Percentiles rank a stretch among this genome's conserved stretches.
phyloP scores from a whole-genome alignment of 2,888 invertebrate genomes.

The Linnaemya tessellans region DNA sequence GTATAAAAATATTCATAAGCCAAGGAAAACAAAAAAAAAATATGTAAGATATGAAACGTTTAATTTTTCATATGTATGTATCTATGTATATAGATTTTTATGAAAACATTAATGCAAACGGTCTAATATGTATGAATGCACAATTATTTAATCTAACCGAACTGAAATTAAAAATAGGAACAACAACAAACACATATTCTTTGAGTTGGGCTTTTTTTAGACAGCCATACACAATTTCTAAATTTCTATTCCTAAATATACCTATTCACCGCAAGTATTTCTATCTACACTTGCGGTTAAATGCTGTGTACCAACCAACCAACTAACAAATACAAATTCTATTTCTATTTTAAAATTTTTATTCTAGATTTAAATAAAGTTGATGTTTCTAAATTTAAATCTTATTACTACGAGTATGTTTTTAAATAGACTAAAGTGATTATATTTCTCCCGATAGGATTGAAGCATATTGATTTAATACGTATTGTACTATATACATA shows the following conservation, averaged over 20 bases:
- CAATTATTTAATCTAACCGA: constrained; percentile 50
- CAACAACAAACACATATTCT: constrained; percentile 13
- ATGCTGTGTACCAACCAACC: constrained; percentile 3
- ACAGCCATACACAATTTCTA: constrained; percentile 13
- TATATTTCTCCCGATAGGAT: constrained; percentile 5
- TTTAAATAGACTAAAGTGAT: constrained; percentile 15
- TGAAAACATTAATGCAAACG: constrained; percentile 6
- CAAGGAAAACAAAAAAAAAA: constrained; percentile 20
- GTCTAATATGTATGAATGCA: not conserved
- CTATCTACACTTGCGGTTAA: constrained; percentile 46
- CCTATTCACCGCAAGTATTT: constrained; percentile 3
- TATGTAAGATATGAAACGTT: constrained; percentile 37
- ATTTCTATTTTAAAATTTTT: constrained; percentile 26
- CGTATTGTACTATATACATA: no score
- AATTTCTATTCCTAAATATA: constrained; percentile 48
- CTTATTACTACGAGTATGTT: not conserved
- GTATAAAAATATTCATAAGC: constrained; percentile 62
- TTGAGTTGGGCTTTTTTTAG: constrained; percentile 52
- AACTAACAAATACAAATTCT: constrained; percentile 4
- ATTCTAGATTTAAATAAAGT: constrained; percentile 34
- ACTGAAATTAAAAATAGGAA: constrained; percentile 23
- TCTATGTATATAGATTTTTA: constrained; percentile 41
- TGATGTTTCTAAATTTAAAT: constrained; percentile 37
- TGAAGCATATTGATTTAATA: constrained; percentile 1
- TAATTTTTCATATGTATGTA: constrained; percentile 38